Base-by-base conservation (phyloP, 2,888 invertebrate genomes). In the Altica lythri region DNA sequence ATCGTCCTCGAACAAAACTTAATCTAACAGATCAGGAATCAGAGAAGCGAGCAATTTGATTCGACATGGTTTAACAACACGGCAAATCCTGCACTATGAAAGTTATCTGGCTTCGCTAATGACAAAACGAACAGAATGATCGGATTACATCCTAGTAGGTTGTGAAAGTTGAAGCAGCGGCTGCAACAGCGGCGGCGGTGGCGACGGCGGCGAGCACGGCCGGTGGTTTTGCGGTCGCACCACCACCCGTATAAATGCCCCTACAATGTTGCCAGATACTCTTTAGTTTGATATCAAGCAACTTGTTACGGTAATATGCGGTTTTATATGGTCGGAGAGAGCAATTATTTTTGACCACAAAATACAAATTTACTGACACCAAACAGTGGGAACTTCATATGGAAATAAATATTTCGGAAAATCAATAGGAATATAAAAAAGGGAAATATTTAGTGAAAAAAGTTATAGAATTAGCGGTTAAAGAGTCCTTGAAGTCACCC, bases 101-200 rank as follows among this genome's bases (percentile, higher is more conserved):
- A 57, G 50, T 57, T 43, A 53, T 57, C 38, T 45, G 50, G 57
- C 57, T 57, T 54, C 45, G 51, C 35, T 61, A 57, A 62, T 57
- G 62, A 62, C 60, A 59, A 59, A 59, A 62, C 54, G 59, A 59
- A 61, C 53, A 52, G 55, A 45, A 59, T 56, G 59, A 57, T 61
- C 55, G 50, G 62, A 55, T 59, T 58, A 57, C 55, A 58, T 46
- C 25, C 56, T 40, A 40, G 53, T 50, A 61, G 60, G 58, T 57
- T 50, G 60, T 55, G 50, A 18, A 59, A 62, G 62, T 61, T 59
- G 53, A 47, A 53, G 48, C 48, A 19, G 53, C 29, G 59, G 62
- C 44, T 37, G 53, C 43, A 10, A 5, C 14, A 19, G 44, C 48
- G 53, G 38, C 43, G 19, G 30, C 43, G 27, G 44, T 44, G 53